phyloP scores from a whole-genome alignment of 2,888 invertebrate genomes.

The Apoderus coryli region DNA sequence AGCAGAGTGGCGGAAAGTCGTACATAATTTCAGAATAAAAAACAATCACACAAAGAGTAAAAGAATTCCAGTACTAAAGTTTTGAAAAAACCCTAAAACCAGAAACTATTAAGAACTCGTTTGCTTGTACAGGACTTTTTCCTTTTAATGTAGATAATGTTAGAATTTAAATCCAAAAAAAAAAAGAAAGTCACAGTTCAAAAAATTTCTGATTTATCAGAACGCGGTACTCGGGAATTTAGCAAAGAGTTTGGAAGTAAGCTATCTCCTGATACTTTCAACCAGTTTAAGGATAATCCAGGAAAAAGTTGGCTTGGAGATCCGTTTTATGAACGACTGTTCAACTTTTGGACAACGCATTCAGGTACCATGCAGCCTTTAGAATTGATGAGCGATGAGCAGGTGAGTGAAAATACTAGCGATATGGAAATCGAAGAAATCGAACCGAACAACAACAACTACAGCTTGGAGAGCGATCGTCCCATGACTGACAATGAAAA shows the following conservation, averaged over 20 bases:
- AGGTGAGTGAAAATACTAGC: background rate
- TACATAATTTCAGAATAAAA: constrained; percentile 3
- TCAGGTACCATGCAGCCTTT: background rate
- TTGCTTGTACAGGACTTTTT: constrained; percentile 3
- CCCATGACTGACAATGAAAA: constrained; percentile 2
- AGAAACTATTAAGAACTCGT: constrained; percentile 2
- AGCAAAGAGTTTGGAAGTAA: constrained; percentile 3
- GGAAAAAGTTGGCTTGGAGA: constrained; percentile 1
- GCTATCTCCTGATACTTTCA: constrained; percentile 2
- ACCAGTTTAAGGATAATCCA: constrained; percentile 3
- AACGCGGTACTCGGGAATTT: constrained; percentile 2
- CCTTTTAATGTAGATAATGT: constrained; percentile 2
- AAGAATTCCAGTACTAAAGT: constrained; percentile 1
- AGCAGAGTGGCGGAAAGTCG: too few species aligned
- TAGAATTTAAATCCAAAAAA: constrained; percentile 1
- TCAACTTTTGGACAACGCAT: constrained; percentile 2
- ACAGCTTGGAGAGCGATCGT: constrained; percentile 2
- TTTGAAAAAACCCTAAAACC: constrained; percentile 3
- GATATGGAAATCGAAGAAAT: constrained; percentile 1
- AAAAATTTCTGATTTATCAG: background rate
- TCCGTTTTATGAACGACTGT: constrained; percentile 3
- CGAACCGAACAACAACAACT: background rate
- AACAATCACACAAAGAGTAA: constrained; percentile 2
- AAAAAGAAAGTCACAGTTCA: background rate
- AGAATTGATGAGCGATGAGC: constrained; percentile 3